phyloP scores from a whole-genome alignment of 2,888 invertebrate species.

The Lithophane leautieri region DNA sequence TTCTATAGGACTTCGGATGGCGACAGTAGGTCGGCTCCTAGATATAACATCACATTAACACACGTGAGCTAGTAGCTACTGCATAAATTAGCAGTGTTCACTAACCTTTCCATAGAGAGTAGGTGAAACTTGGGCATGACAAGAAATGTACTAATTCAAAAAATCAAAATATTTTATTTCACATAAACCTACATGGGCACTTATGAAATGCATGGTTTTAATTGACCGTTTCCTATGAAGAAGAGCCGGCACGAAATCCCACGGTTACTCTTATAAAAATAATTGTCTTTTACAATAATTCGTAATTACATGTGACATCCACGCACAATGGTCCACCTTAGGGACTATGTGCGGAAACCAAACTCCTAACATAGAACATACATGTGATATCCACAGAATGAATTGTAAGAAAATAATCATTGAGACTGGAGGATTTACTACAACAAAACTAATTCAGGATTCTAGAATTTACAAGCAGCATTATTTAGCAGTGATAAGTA shows the following conservation, averaged over 20 bases:
- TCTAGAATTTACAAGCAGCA: not conserved
- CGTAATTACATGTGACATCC: not conserved
- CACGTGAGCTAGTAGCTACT: slow-evolving; percentile 45
- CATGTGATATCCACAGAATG: not conserved
- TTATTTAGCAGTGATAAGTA: too few species aligned
- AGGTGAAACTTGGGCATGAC: not conserved
- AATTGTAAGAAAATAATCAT: not conserved
- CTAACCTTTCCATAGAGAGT: slow-evolving; percentile 41
- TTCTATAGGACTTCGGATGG: slow-evolving; percentile 3
- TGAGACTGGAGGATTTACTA: not conserved
- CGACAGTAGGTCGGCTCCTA: slow-evolving; percentile 15
- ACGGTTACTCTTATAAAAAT: too few species aligned
- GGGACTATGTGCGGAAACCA: too few species aligned
- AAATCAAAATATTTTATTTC: too few species aligned
- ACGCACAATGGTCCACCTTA: not conserved
- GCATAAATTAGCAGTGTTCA: slow-evolving; percentile 37
- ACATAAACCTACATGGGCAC: too few species aligned
- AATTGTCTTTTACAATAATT: too few species aligned
- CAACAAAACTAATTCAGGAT: not conserved
- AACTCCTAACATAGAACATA: too few species aligned
- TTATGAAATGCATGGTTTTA: too few species aligned
- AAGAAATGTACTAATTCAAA: too few species aligned
- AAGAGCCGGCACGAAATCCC: too few species aligned
- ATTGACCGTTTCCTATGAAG: too few species aligned
- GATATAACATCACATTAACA: slow-evolving; percentile 44